Evolutionary conservation across 2,888 invertebrate species (phyloP), one percentile per base, ranked within the genome.

Genomic region (Hydroisotoma schaefferi): DNA sequence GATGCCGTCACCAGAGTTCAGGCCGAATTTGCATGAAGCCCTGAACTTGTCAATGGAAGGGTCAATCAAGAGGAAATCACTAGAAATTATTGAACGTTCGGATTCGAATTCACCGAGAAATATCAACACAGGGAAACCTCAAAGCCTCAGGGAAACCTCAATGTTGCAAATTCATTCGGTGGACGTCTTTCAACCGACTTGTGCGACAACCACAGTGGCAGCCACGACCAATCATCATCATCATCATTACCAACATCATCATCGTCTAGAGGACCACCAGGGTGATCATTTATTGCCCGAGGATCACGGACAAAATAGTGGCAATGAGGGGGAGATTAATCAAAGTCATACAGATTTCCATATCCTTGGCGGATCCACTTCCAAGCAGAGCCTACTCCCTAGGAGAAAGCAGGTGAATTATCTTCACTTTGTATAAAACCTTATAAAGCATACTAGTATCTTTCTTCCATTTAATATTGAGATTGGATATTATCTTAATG

Each of bases 361-460:
- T 28, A 28, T 18, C 40, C 40, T 15, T 40, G 40, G 40, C 4
- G 22, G 37, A 12, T 12, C 12, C 37, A 33, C 12, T 12, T 33
- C 46, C 12, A 4, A 20, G 8, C 46, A 26, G 25, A 55, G 43
- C 37, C 43, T 55, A n/a, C 38, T 54, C 37, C 63, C 90, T 1
- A 80, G 91, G 63, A 80, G 91, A 67, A 91, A 91, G 74, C 91
- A 77, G 75, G 77, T 76, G 63, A 25, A 18, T n/a, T 47, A 5
- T 33, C 44, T 4, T n/a, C 2, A n/a, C n/a, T n/a, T n/a, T n/a
- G n/a, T n/a, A n/a, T n/a, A n/a, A n/a, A n/a, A n/a, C n/a, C n/a
- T n/a, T n/a, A n/a, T n/a, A n/a, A n/a, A n/a, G n/a, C n/a, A n/a
- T n/a, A n/a, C n/a, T n/a, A n/a, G n/a, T n/a, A n/a, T n/a, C n/a